Evolutionary conservation across 2,797 vertebrate genomes (phyloP).

Genomic region (Falco rusticolus): DNA sequence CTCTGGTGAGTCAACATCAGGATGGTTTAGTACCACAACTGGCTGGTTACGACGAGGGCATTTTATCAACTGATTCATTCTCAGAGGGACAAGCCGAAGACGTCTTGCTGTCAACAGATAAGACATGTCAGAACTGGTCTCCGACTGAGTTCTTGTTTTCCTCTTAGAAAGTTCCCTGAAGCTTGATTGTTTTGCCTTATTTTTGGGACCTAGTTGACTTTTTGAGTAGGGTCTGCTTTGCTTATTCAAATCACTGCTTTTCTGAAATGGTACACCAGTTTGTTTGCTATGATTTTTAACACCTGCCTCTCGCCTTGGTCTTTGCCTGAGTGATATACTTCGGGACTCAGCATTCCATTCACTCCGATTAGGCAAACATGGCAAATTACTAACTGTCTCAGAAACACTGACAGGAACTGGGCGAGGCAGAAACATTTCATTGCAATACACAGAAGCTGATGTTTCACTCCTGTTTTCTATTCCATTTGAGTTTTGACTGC

Average conservation of each 20-base stretch:
- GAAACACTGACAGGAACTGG: constrained; percentile 52
- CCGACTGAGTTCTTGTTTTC: constrained; percentile 46
- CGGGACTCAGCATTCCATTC: neutral
- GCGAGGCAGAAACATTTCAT: constrained; percentile 63
- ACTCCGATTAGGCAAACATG: neutral
- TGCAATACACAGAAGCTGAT: neutral
- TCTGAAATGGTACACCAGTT: neutral
- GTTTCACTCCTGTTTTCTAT: constrained; percentile 30
- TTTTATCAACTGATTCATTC: constrained; percentile 85
- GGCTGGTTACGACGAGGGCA: constrained; percentile 91
- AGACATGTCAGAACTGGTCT: constrained; percentile 44
- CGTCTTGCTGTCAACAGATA: constrained; percentile 71
- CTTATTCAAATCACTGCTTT: constrained; percentile 9
- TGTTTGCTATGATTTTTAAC: neutral
- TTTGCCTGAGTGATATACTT: constrained; percentile 30
- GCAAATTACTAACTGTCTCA: constrained; percentile 16
- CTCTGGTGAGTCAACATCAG: constrained; percentile 83
- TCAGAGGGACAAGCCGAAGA: constrained; percentile 84
- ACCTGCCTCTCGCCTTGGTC: constrained; percentile 62
- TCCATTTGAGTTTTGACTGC: constrained; percentile 19
- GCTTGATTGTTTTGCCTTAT: constrained; percentile 47
- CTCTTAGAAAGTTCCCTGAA: constrained; percentile 60
- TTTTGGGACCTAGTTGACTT: constrained; percentile 40
- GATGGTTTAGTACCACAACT: constrained; percentile 95
- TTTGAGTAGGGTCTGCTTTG: constrained; percentile 43